Evolutionary conservation across 2,797 vertebrate species (phyloP).

Genomic region (Psittacula echo): DNA sequence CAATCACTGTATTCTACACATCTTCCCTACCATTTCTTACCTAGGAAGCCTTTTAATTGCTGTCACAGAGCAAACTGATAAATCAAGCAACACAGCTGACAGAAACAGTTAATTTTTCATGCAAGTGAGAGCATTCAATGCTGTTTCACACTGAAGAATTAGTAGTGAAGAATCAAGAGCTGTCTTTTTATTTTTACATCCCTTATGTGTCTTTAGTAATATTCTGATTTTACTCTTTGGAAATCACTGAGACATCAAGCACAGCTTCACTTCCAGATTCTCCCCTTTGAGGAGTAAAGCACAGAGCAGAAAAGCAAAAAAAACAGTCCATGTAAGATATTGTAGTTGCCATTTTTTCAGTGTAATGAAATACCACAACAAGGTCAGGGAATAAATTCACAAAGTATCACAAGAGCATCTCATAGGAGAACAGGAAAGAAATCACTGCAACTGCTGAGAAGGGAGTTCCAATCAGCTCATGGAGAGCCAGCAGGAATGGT

Average conservation of each 20-base stretch:
- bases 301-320: neutral
- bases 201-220: neutral
- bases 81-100: neutral
- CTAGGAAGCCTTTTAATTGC: slow-evolving; percentile 38
- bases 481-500: neutral
- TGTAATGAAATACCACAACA: neutral
- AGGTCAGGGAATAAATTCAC: neutral
- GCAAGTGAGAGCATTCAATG: neutral
- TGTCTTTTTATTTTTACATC: neutral
- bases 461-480: neutral
- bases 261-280: neutral
- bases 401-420: neutral
- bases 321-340: neutral
- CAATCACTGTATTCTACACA: neutral
- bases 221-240: neutral
- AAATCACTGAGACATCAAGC: neutral
- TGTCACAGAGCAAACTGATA: neutral
- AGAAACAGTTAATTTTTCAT: neutral
- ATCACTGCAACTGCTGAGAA: neutral
- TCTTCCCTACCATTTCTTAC: neutral
- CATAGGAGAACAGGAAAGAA: neutral
- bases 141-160: neutral
- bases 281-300: neutral
- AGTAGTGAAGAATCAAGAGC: neutral
- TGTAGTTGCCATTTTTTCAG: neutral